Evolutionary conservation across 1,140 invertebrate genomes (phyloP).

Genomic region (Drosophila sp.): DNA sequence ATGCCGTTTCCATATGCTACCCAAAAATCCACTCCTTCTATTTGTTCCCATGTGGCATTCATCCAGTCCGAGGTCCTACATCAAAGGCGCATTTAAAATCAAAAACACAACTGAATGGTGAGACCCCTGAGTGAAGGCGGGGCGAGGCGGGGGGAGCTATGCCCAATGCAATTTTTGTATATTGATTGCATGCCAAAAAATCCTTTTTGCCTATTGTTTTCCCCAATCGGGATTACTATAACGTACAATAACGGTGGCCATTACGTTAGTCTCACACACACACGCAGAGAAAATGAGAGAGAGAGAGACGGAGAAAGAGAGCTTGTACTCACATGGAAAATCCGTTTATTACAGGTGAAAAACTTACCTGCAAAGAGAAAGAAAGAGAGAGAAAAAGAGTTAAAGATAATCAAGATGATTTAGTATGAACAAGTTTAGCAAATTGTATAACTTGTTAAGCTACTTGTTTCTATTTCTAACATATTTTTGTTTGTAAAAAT

Average conservation of each 20-base stretch:
- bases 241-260: conserved; percentile 1
- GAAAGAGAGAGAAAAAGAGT: not conserved
- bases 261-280: not conserved
- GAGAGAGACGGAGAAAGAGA: not conserved
- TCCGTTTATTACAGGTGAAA: not conserved
- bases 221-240: conserved; percentile 5
- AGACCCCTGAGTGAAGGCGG: not conserved
- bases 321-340: conserved; percentile 4
- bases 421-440: not conserved
- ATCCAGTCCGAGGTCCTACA: conserved; percentile 37
- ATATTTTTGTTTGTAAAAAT: too few species aligned
- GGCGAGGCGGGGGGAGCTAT: not conserved
- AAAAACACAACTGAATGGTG: conserved; percentile 56
- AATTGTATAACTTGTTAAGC: not conserved
- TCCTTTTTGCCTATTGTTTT: conserved; percentile 1
- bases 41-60: conserved; percentile 43
- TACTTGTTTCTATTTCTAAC: not conserved
- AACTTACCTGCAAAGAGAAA: conserved; percentile 27
- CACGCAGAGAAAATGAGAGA: too few species aligned
- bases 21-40: conserved; percentile 48
- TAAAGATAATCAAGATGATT: not conserved
- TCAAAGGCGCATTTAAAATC: conserved; percentile 68
- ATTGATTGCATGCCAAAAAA: conserved; percentile 39
- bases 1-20: conserved; percentile 73
- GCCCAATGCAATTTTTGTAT: conserved; percentile 40